Base-by-base conservation (phyloP, 2,888 invertebrate species). In the Poecilobothrus nobilitatus region DNA sequence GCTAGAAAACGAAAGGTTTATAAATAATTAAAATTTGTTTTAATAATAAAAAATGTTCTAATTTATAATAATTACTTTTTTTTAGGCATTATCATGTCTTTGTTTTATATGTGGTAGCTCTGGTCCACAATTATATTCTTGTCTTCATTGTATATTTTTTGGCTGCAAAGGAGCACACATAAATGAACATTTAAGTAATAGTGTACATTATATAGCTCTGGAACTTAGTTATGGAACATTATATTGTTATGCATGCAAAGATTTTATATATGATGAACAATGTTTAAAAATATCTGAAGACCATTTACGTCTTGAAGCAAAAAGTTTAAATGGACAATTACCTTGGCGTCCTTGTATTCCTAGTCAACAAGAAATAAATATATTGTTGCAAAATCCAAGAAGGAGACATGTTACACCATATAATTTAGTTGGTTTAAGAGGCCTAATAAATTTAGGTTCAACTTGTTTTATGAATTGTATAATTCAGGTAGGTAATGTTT, bases 381-480 rank as follows among this genome's bases (percentile, higher is more conserved):
- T 92, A 3, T 81, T 94, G 68, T 82, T 88, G 69, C 87, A 88
- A 68, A 88, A 94, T 76, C 89, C 92, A 8, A 90, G 91, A 74
- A 85, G 93, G 69, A 86, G 94, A 67, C 85, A 91, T 73, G 90
- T 95, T 71, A 87, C 91, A 72, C 89, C 91, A 68, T 89, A 91
- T 77, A 91, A 93, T 68, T 91, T 92, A 44, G 91, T 95, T 72
- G 95, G 98, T 62, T 84, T 99, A 70, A 86, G 98, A 68, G 98
- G 98, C 0, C 84, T 99, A 69, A 90, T 97, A 76, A 99, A 99
- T 83, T 85, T 99, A 72, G 98, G 98, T 53, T 92, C 95, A 74
- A 98, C 98, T 5, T 99, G 98, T 83, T 99, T 97, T 80, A 96
- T 99, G 95, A 98, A 97, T 82, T 96, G 96, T 78, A 96, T 98